Evolutionary conservation across 2,797 vertebrate species (phyloP), one percentile per base, ranked within the genome.

Genomic region (Leuciscus waleckii): DNA sequence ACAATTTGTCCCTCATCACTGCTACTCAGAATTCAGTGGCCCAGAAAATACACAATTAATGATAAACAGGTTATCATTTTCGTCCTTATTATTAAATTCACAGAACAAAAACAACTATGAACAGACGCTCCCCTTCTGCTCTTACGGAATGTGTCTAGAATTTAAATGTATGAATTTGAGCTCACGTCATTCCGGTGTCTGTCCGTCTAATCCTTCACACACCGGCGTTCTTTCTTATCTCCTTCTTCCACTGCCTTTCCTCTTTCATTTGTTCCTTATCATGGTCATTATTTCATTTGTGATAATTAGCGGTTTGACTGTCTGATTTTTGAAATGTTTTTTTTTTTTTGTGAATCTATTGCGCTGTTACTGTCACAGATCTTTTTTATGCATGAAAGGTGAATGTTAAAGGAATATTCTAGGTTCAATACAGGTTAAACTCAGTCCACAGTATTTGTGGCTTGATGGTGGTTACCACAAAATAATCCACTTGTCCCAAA

Each of bases 1-100:
- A 56, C 54, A 78, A 26, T 78, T 43, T 82, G 26, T 75, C 56
- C 81, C 70, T 43, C 70, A 75, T 75, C 71, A 75, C 71, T 61
- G 37, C 37, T 61, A 10, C 56, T 46, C 32, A 49, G 81, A 76
- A 76, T 41, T 76, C 58, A 83, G 14, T 76, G 71, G 82, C 32
- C 58, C 43, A 67, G 71, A 83, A 83, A 76, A 76, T 9, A 35
- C 71, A 29, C 71, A 76, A 76, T 76, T 67, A 83, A 63, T 65
- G 68, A 79, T 73, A 73, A 80, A 73, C 84, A 54, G 77, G 76
- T 85, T 80, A 71, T 85, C 68, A 51, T 80, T 74, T 79, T 80
- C 32, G 10, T 49, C 68, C 58, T 35, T 51, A 80, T 79, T 79
- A 85, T 85, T 79, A 65, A 80, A 63, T 73, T 80, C 16, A 13